Percentiles rank a stretch among this genome's conserved stretches.
Conservation (phyloP, 2,113 vertebrate genomes). For the Triplophysa rosa region DNA sequence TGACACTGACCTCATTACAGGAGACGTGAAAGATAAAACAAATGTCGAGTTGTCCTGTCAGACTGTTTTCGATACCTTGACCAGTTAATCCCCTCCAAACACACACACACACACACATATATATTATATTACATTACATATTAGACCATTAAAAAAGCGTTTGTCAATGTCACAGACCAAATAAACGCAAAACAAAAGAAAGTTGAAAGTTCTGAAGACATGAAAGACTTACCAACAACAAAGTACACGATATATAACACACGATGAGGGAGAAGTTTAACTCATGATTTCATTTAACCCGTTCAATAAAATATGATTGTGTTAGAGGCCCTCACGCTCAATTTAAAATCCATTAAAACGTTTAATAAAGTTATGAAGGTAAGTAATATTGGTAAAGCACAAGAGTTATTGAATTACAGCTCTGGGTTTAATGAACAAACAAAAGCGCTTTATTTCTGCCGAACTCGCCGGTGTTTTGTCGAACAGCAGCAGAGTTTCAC, state of each 20-base stretch:
- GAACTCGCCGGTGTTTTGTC: background rate
- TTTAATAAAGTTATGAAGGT: background rate
- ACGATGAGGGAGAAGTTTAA: conserved; percentile 80
- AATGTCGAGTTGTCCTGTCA: too few species aligned
- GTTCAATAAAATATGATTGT: conserved; percentile 68
- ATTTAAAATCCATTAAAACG: background rate
- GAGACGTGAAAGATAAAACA: too few species aligned
- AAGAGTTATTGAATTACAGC: background rate
- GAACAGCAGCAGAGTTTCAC: background rate
- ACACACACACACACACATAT: too few species aligned
- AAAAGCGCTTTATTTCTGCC: background rate
- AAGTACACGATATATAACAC: conserved; percentile 94
- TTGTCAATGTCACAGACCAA: conserved; percentile 81
- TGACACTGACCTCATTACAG: too few species aligned
- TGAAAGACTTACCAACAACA: conserved; percentile 98
- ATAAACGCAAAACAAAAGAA: too few species aligned
- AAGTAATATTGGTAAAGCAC: background rate
- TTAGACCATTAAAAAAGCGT: conserved; percentile 51
- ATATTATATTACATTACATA: too few species aligned
- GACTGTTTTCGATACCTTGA: too few species aligned
- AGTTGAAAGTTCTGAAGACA: too few species aligned
- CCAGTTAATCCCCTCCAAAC: too few species aligned
- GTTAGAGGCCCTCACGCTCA: conserved; percentile 26
- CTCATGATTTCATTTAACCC: conserved; percentile 78
- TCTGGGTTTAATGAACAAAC: too few species aligned